A percentile compares a stretch with the other conserved stretches of the same genome.
These are phyloP conservation scores for Chelon labrosus DNA, from an alignment of 2,797 vertebrate species.

Conservation along the genomic window DNA sequence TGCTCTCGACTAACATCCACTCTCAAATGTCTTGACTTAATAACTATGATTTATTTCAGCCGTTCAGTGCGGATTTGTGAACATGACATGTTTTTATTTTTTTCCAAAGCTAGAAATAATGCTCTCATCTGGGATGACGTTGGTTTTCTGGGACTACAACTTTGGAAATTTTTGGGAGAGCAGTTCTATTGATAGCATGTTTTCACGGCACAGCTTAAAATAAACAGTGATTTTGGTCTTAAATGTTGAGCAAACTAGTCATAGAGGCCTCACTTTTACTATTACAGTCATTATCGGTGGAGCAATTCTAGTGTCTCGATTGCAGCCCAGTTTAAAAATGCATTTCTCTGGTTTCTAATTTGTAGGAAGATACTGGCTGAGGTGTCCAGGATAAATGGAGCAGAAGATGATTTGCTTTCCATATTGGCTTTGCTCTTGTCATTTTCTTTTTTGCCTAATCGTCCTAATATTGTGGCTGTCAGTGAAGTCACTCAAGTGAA, in stretches of 20 bases:
- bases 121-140: slow-evolving; percentile 2
- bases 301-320: slow-evolving; percentile 28
- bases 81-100: slow-evolving; percentile 42
- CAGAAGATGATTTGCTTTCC: slow-evolving; percentile 16
- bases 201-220: slow-evolving; percentile 7
- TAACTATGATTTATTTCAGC: slow-evolving; percentile 50
- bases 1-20: slow-evolving; percentile 21
- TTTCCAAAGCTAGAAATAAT: slow-evolving; percentile 19
- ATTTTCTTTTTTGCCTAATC: slow-evolving; percentile 14
- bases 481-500: slow-evolving; percentile 31
- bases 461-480: slow-evolving; percentile 17
- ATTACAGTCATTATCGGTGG: slow-evolving; percentile 41
- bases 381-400: slow-evolving; percentile 21
- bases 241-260: slow-evolving; percentile 16
- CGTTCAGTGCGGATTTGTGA: slow-evolving; percentile 44
- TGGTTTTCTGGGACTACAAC: not conserved
- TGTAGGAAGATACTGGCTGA: slow-evolving; percentile 21
- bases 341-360: slow-evolving; percentile 31
- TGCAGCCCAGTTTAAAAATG: slow-evolving; percentile 29
- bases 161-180: not conserved
- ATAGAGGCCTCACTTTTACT: slow-evolving; percentile 14
- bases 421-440: not conserved
- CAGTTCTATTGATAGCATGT: not conserved
- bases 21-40: slow-evolving; percentile 29
- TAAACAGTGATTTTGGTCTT: slow-evolving; percentile 13